phyloP scores from a whole-genome alignment of 2,797 vertebrate species.

The Bradypodion pumilum region DNA sequence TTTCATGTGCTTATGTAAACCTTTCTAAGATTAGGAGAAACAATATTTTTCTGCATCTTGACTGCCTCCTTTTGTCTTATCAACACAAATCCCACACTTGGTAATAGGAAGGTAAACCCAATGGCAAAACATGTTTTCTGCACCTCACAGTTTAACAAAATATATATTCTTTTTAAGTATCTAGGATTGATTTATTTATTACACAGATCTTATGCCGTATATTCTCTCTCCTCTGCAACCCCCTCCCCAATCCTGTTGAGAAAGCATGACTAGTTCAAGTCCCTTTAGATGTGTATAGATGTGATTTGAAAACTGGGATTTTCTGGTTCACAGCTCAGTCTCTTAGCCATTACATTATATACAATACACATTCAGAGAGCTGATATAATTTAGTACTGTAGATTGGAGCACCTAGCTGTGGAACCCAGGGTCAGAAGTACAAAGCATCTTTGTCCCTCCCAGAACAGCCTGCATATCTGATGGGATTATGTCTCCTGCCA shows the following conservation, averaged over 20 bases:
- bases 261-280: not conserved
- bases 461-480: too few species aligned
- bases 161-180: too few species aligned
- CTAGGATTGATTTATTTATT: not conserved
- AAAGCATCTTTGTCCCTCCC: too few species aligned
- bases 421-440: too few species aligned
- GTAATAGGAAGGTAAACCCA: too few species aligned
- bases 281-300: not conserved
- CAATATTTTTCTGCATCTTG: not conserved
- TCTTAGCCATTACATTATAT: not conserved
- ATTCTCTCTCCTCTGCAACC: not conserved
- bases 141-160: not conserved
- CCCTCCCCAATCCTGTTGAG: not conserved
- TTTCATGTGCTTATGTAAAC: not conserved
- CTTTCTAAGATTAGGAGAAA: not conserved
- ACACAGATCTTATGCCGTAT: not conserved
- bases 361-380: too few species aligned
- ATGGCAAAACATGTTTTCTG: slow-evolving; percentile 1
- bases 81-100: not conserved
- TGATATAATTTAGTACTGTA: too few species aligned
- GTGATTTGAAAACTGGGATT: not conserved
- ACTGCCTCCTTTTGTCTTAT: not conserved
- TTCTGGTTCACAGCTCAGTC: not conserved
- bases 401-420: too few species aligned
- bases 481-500: too few species aligned